A percentile compares a stretch with the other conserved stretches of the same genome.
These are phyloP conservation scores for Addax nasomaculatus DNA, from an alignment of 2,113 vertebrate genomes.

Conservation along the genomic window DNA sequence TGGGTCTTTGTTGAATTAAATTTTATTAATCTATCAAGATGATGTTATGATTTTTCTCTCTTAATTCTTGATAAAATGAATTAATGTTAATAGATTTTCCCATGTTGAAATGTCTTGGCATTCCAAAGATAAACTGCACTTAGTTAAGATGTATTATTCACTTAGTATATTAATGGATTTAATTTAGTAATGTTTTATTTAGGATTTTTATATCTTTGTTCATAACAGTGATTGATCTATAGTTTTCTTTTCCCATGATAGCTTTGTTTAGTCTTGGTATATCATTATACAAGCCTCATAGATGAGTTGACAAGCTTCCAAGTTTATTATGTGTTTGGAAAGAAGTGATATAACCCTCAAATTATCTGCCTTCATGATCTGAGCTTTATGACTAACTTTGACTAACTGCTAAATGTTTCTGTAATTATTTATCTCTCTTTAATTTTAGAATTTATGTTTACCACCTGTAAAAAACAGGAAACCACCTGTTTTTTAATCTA, in stretches of 20 bases:
- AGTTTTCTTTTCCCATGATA: background rate
- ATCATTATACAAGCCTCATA: background rate
- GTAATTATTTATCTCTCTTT: slow-evolving; percentile 10
- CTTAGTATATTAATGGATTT: background rate
- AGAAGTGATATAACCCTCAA: background rate
- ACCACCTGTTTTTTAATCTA: slow-evolving; percentile 5
- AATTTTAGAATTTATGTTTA: slow-evolving; percentile 38
- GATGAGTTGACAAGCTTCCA: background rate
- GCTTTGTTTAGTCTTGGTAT: background rate
- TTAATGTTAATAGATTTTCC: background rate
- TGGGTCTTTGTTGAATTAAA: background rate
- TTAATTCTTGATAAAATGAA: slow-evolving; percentile 42
- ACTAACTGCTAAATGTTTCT: slow-evolving; percentile 12
- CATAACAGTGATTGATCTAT: background rate
- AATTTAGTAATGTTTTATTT: slow-evolving; percentile 26
- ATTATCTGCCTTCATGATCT: background rate
- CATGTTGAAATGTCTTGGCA: background rate
- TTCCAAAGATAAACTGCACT: slow-evolving; percentile 23
- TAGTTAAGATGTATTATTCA: slow-evolving; percentile 11
- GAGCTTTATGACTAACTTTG: slow-evolving; percentile 8
- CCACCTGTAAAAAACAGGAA: background rate
- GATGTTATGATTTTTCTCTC: background rate
- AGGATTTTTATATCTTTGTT: background rate
- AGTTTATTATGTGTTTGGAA: background rate
- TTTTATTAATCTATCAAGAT: background rate